These are phyloP conservation scores for Megalops cyprinoides DNA, from an alignment of 2,797 vertebrate genomes.

Conservation along the genomic window DNA sequence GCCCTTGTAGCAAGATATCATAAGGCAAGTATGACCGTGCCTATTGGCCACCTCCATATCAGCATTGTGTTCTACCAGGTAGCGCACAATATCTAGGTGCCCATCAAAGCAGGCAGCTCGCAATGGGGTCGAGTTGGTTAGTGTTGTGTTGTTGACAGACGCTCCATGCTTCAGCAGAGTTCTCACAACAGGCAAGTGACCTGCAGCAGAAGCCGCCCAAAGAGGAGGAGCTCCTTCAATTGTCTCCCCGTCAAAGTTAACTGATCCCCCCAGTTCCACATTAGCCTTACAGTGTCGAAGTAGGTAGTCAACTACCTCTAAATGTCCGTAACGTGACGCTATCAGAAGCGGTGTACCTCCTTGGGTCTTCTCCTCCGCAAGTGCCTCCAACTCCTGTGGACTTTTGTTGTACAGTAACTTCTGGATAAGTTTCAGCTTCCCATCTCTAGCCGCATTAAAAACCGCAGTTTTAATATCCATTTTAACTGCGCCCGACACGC, in stretches of 20 bases:
- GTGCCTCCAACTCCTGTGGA: conserved; percentile 85
- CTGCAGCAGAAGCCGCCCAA: conserved; percentile 93
- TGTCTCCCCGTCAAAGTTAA: conserved; percentile 94
- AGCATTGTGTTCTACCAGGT: conserved; percentile 88
- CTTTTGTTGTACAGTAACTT: conserved; percentile 90
- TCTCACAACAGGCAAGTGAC: conserved; percentile 86
- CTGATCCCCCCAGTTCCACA: conserved; percentile 89
- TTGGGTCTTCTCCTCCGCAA: conserved; percentile 86
- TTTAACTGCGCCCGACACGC: conserved; percentile 59
- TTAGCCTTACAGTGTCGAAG: conserved; percentile 88
- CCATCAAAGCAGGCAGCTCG: conserved; percentile 95
- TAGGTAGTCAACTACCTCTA: conserved; percentile 89
- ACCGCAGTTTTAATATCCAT: conserved; percentile 93
- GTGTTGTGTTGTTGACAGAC: conserved; percentile 90
- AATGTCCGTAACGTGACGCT: conserved; percentile 86
- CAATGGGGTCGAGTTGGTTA: conserved; percentile 93
- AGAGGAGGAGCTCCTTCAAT: conserved; percentile 95
- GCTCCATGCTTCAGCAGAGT: conserved; percentile 87
- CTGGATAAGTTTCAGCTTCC: conserved; percentile 94
- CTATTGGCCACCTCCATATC: conserved; percentile 96
- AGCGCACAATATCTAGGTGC: conserved; percentile 92
- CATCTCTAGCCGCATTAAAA: conserved; percentile 92
- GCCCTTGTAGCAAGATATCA: conserved; percentile 98
- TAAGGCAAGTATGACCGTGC: conserved; percentile 94
- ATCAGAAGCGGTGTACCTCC: conserved; percentile 87